Base-by-base conservation (phyloP, 2,113 vertebrate genomes). In the Hippocampus guttulatus region DNA sequence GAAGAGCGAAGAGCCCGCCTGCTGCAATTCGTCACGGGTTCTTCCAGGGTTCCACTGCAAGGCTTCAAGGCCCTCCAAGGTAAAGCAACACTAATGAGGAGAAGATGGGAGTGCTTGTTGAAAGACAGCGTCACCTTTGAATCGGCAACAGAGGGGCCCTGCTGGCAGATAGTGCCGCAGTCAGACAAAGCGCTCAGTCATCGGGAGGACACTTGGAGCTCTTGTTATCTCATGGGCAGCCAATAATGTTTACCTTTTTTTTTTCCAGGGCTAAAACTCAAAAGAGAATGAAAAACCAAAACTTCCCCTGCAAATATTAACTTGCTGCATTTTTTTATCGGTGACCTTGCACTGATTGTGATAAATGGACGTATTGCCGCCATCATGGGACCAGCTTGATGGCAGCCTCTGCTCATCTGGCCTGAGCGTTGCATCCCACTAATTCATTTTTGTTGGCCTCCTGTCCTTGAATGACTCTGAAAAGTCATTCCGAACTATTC, bases 21-120 rank as follows among this genome's bases (percentile, higher is more conserved):
- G 47, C 94, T 99, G 38, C 97, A 99, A 94, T 99, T 99, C 2
- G 97, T 99, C 87, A 99, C 97, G 0, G 97, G 97, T 63, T 99
- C 97, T 0, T 99, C 97, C 57, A 78, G 97, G 63, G 97, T 99
- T 80, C 97, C 97, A 16, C 94, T 99, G 81, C 97, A 99, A 86
- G 97, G 97, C 76, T 99, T 99, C 90, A 99, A 99, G 91, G 97
- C 97, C 3, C 86, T 99, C 21, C 97, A 99, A 95, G 97, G 97
- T 98, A 84, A 68, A 0, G 2, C 63, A 12, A 58, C 15, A 25
- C 5, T 8, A 15, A 23, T 11, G 52, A 55, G 2, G n/a, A 23
- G 21, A 55, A 10, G 9, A n/a, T 49, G 15, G 47, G 47, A 49
- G 47, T 49, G 14, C 15, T 49, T 16, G 47, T 1, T 16, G 41